A percentile compares a stretch with the other conserved stretches of the same genome.
Evolutionary conservation across 2,888 invertebrate species (phyloP).

Genomic region (Latrodectus elegans): DNA sequence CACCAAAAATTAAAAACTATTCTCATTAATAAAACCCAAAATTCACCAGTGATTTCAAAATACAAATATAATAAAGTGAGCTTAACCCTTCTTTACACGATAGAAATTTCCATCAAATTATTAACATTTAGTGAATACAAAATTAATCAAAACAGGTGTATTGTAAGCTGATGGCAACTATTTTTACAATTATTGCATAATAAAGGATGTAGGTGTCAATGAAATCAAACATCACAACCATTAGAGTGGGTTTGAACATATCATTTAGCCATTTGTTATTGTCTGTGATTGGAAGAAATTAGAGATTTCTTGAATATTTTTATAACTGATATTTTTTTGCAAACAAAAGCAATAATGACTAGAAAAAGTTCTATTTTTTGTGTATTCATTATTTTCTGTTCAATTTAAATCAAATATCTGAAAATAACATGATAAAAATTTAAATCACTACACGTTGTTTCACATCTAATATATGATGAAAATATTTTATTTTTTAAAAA

Average conservation of each 20-base stretch:
- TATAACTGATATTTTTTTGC: not conserved
- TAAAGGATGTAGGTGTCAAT: not conserved
- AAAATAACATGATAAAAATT: too few relatives aligned
- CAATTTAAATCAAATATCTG: not conserved
- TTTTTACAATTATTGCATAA: not conserved
- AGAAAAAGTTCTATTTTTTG: not conserved
- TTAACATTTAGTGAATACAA: not conserved
- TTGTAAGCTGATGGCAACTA: not conserved
- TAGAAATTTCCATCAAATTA: not conserved
- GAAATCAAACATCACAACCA: not conserved
- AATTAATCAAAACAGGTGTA: not conserved
- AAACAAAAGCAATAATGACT: not conserved
- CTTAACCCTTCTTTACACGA: too few relatives aligned
- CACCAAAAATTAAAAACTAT: too few relatives aligned
- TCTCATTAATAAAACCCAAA: too few relatives aligned
- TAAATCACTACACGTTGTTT: not conserved
- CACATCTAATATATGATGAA: not conserved
- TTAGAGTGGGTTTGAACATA: not conserved
- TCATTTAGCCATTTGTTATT: not conserved
- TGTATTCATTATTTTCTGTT: not conserved
- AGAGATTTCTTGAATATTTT: not conserved
- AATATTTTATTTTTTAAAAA: not conserved
- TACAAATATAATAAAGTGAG: too few relatives aligned
- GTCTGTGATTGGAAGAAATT: not conserved
- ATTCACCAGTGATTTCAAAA: too few relatives aligned